Percentiles rank a stretch among this genome's conserved stretches.
Evolutionary conservation across 2,888 invertebrate genomes (phyloP).

Genomic region (Metacarcinus magister): DNA sequence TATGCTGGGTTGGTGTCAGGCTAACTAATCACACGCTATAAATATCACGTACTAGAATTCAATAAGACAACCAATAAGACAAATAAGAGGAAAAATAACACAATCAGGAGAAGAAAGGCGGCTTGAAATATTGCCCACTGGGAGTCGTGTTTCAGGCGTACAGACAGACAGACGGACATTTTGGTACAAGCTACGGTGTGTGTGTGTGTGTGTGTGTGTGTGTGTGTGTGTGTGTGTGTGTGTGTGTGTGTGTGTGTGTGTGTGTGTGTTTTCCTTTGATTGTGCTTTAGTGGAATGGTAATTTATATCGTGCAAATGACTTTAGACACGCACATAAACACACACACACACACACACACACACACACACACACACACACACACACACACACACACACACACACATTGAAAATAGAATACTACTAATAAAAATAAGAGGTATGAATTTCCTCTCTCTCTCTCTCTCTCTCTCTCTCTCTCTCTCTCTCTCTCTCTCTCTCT

Average conservation of each 20-base stretch:
- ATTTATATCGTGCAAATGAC: neutral
- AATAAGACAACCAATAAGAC: conserved; percentile 71
- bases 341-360: neutral
- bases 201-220: conserved; percentile 1
- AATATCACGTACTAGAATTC: conserved; percentile 71
- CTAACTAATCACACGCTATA: conserved; percentile 68
- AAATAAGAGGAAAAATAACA: conserved; percentile 71
- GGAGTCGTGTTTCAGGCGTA: conserved; percentile 63
- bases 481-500: conserved; percentile 18
- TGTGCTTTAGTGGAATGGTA: neutral
- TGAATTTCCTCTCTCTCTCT: neutral
- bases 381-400: neutral
- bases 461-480: neutral
- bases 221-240: conserved; percentile 39
- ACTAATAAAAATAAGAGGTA: neutral
- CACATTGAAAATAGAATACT: neutral
- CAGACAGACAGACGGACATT: conserved; percentile 3
- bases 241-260: conserved; percentile 66
- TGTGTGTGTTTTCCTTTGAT: conserved; percentile 29
- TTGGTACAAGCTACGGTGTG: conserved; percentile 22
- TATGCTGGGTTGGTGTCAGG: conserved; percentile 46
- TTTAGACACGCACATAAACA: neutral
- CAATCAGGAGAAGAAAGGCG: conserved; percentile 69
- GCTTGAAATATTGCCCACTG: conserved; percentile 61
- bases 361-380: conserved; percentile 34